Base-by-base conservation (phyloP, 2,113 vertebrate species). In the Polyodon spathula region DNA sequence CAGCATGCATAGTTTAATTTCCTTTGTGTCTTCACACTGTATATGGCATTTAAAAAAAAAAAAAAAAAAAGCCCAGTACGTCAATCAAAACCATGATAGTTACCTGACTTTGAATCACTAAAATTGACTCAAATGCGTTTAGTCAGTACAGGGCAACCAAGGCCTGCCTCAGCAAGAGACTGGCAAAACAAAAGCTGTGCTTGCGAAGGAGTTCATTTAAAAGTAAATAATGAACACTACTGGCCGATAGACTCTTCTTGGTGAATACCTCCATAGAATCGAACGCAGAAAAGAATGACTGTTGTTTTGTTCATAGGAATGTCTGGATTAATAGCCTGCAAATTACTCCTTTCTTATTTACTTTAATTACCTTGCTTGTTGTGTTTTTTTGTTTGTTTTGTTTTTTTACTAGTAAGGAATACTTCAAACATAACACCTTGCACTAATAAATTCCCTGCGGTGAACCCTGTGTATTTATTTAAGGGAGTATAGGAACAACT, bases 21-120 rank as follows among this genome's bases (percentile, higher is more conserved):
- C 43, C n/a, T 63, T 39, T 58, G 50, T 56, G 56, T 68, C 57
- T 82, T 79, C 81, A 84, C 80, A 86, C 84, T 85, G 80, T 87
- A 81, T 88, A 87, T 87, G 81, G 83, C 84, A 76, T 86, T 82
- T 87, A 88, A 78, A 86, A 10, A 84, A 85, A 62, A 53, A 38
- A n/a, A 40, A 63, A 63, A 54, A 37, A 15, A 38, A n/a, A n/a
- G n/a, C n/a, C n/a, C n/a, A n/a, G n/a, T n/a, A n/a, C n/a, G n/a
- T n/a, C 62, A 54, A 70, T 63, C 50, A 42, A 46, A 54, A 58
- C 60, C 64, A 6, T 37, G 58, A n/a, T n/a, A n/a, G n/a, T n/a
- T n/a, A n/a, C n/a, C 57, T 60, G 46, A 62, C 56, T 64, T 51
- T 51, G 40, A 60, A 46, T 66, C 70, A 58, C 63, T 65, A 60